A percentile compares a stretch with the other conserved stretches of the same genome.
These are phyloP conservation scores for Hemithea aestivaria DNA, from an alignment of 2,888 invertebrate species.

Conservation along the genomic window DNA sequence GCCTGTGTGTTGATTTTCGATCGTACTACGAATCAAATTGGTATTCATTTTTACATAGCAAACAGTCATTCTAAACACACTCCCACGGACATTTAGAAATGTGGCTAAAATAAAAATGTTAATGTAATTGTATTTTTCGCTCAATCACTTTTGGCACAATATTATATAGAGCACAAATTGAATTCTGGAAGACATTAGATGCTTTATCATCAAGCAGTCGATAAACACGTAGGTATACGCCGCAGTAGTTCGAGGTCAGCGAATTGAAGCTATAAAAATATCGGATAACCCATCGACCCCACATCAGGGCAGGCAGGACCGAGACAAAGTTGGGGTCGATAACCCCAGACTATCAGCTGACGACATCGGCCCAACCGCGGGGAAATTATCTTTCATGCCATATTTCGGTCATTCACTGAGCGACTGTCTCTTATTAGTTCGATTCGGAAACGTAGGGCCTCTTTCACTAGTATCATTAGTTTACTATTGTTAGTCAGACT, in stretches of 20 bases:
- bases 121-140: no score
- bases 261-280: slow-evolving; percentile 47
- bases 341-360: slow-evolving; percentile 73
- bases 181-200: no score
- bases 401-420: slow-evolving; percentile 63
- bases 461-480: slow-evolving; percentile 21
- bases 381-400: slow-evolving; percentile 65
- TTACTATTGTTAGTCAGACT: no score
- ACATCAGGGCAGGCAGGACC: slow-evolving; percentile 58
- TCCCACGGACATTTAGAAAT: no score
- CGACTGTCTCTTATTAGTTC: slow-evolving; percentile 12
- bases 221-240: no score
- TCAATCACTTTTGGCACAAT: no score
- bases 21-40: slow-evolving; percentile 14
- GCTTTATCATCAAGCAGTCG: no score
- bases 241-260: slow-evolving; percentile 20
- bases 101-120: no score
- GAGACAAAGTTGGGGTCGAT: slow-evolving; percentile 73
- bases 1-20: slow-evolving; percentile 8
- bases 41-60: no score
- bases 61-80: no score
- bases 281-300: slow-evolving; percentile 67
- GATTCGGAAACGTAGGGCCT: slow-evolving; percentile 28
- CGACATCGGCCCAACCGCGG: slow-evolving; percentile 64
- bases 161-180: no score